Conservation (phyloP, 2,113 vertebrate genomes). For the Lontra canadensis region DNA sequence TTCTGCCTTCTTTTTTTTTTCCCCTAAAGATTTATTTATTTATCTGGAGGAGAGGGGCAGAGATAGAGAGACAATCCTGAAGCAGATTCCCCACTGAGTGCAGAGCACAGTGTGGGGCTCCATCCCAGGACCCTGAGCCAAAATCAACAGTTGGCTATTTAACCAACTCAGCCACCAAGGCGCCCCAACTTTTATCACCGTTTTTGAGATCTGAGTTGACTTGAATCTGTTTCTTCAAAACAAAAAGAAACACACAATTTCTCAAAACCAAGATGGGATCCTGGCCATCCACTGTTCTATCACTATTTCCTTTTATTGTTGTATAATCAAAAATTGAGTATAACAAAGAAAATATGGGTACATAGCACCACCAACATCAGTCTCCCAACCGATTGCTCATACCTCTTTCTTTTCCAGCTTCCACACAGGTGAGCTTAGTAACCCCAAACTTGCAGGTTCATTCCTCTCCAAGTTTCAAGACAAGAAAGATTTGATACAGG, state of each 20-base stretch:
- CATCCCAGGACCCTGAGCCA: background rate
- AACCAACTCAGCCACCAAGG: background rate
- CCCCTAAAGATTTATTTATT: background rate
- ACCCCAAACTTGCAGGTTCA: background rate
- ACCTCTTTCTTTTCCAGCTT: background rate
- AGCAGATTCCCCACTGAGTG: background rate
- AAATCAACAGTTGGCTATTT: background rate
- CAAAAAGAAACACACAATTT: background rate
- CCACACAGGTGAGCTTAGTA: background rate
- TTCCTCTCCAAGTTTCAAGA: background rate
- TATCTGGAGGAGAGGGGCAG: background rate
- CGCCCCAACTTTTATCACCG: background rate
- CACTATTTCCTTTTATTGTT: background rate
- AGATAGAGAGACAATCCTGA: background rate
- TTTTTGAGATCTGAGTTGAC: background rate
- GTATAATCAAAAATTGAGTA: background rate
- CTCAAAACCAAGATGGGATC: background rate
- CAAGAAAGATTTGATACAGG: background rate
- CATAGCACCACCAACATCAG: background rate
- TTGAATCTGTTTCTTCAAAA: constrained; percentile 15
- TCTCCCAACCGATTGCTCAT: background rate
- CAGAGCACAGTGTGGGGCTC: background rate
- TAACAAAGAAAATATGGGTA: background rate
- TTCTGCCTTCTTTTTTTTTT: background rate
- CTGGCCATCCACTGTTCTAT: background rate